These are phyloP conservation scores for Delphinapterus leucas DNA, from an alignment of 2,113 vertebrate species.

Conservation along the genomic window DNA sequence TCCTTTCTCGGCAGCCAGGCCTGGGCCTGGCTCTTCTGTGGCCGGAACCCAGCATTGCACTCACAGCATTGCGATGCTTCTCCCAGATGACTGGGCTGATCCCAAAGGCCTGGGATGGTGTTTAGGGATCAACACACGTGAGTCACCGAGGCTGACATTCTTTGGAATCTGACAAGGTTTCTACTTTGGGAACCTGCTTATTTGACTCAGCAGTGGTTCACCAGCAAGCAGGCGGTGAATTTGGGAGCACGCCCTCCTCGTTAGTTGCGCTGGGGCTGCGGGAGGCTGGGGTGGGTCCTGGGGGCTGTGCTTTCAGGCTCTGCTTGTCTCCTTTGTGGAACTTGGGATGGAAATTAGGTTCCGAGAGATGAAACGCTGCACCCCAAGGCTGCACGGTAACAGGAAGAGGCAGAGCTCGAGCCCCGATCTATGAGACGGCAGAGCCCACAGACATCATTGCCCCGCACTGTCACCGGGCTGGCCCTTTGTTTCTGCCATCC, in stretches of 20 bases:
- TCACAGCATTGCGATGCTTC: not conserved
- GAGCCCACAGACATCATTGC: fast-evolving
- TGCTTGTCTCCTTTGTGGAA: not conserved
- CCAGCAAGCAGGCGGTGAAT: not conserved
- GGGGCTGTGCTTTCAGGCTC: fast-evolving
- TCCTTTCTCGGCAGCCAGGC: not conserved
- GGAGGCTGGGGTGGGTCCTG: not conserved
- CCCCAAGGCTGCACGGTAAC: not conserved
- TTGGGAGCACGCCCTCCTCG: fast-evolving
- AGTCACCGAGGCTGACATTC: constrained; percentile 48
- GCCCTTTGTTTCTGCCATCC: not conserved
- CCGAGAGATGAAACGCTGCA: not conserved
- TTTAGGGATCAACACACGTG: constrained; percentile 6
- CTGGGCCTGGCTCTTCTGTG: not conserved
- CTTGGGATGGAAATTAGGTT: not conserved
- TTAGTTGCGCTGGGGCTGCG: fast-evolving
- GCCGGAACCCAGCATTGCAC: not conserved
- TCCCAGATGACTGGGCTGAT: not conserved
- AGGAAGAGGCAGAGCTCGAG: too few relatives aligned
- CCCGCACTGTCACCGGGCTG: not conserved
- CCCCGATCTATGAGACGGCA: not conserved
- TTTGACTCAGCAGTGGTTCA: not conserved
- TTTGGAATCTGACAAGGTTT: constrained; percentile 1
- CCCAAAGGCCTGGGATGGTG: not conserved
- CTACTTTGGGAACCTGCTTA: constrained; percentile 21